phyloP scores from a whole-genome alignment of 2,113 vertebrate genomes.

The Catagonus wagneri region DNA sequence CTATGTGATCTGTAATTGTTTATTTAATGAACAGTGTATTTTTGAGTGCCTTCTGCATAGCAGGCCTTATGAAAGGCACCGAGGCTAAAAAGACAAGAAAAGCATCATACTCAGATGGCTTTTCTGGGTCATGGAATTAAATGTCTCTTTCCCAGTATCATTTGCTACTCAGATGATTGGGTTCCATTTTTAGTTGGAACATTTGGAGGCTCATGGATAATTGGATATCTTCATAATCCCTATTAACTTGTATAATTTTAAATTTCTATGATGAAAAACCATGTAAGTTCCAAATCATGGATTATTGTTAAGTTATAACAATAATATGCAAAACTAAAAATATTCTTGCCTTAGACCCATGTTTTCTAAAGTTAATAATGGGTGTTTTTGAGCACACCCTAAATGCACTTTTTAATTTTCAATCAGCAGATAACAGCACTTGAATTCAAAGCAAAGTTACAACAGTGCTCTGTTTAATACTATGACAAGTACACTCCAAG shows the following conservation, averaged over 20 bases:
- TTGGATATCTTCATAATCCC: conserved; percentile 4
- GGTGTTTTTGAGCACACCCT: neutral
- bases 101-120: neutral
- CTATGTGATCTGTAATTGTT: neutral
- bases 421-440: conserved; percentile 81
- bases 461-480: neutral
- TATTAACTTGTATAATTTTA: neutral
- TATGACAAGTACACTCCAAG: neutral
- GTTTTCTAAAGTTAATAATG: neutral
- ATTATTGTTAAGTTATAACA: conserved; percentile 10
- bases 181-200: neutral
- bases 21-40: neutral
- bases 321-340: conserved; percentile 11
- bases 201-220: neutral
- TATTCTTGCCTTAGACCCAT: neutral
- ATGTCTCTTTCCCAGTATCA: neutral
- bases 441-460: neutral
- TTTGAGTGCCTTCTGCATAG: neutral
- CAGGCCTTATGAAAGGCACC: neutral
- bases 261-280: conserved; percentile 32
- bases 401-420: neutral
- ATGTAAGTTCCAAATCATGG: neutral
- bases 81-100: neutral
- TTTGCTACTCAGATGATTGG: neutral
- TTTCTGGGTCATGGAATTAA: conserved; percentile 3